Evolutionary conservation across 2,888 invertebrate species (phyloP).

Genomic region (Clunio marinus): DNA sequence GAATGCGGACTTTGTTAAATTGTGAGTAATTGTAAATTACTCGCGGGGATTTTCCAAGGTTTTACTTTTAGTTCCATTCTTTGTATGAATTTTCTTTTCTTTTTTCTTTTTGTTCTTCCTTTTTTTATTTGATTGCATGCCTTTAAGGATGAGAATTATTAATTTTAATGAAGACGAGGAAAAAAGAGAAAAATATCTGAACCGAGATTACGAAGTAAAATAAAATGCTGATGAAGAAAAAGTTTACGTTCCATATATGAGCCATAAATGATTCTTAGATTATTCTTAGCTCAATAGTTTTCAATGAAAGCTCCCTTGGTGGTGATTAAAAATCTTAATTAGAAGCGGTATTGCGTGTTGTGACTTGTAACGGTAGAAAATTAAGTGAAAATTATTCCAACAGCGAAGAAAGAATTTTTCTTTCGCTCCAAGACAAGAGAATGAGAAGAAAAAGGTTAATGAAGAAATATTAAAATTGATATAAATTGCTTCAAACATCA

Average conservation of each 20-base stretch:
- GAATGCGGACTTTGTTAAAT: conserved; percentile 18
- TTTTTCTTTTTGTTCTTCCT: not conserved
- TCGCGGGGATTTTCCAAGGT: not conserved
- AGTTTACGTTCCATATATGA: too few species aligned
- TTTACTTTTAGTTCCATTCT: not conserved
- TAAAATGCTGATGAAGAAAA: too few species aligned
- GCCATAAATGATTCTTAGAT: too few species aligned
- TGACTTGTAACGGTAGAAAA: too few species aligned
- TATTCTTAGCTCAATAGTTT: too few species aligned
- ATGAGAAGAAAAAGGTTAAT: not conserved
- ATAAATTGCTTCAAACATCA: conserved; percentile 15
- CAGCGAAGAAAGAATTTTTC: not conserved
- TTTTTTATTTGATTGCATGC: conserved; percentile 8
- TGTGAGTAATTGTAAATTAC: conserved; percentile 16
- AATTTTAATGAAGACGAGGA: conserved; percentile 17
- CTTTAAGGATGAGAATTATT: not conserved
- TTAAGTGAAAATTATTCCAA: too few species aligned
- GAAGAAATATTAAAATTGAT: conserved; percentile 27
- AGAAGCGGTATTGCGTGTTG: too few species aligned
- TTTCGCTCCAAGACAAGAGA: not conserved
- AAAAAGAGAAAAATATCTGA: not conserved
- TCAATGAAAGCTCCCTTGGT: too few species aligned
- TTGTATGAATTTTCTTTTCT: not conserved
- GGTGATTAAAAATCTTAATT: too few species aligned
- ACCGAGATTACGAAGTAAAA: too few species aligned